Evolutionary conservation across 2,797 vertebrate genomes (phyloP), one percentile per base, ranked within the genome.

Genomic region (Enteromius trimaculatus): DNA sequence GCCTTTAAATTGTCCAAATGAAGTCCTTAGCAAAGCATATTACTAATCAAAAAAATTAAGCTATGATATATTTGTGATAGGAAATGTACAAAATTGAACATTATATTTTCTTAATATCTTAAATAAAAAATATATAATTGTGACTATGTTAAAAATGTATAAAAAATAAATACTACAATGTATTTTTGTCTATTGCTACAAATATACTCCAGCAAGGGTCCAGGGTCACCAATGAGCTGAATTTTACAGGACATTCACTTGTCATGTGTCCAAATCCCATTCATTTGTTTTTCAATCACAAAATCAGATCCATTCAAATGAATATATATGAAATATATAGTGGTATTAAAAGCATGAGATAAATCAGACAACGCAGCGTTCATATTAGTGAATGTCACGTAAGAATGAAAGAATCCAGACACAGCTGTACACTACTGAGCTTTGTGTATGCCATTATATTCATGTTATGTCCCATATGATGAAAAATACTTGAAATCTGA

Each of bases 371-470:
- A 21, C 47, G 21, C 70, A 51, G 29, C 70, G 51, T 51, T 51
- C 47, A 37, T 55, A 9, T 58, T 17, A 23, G 49, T 34, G 31
- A 55, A 75, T 34, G 51, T 21, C 19, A 58, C 31, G 21, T 55
- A n/a, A 77, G 75, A 77, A 62, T 47, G 21, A 76, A 51, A 17
- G 72, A 37, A 58, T 76, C 5, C 51, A 76, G 31, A 58, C 51
- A 37, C 0, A 4, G 19, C 51, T 58, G 51, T 17, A 76, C 72
- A 76, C 31, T 9, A 58, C 31, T 58, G 51, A 1, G 1, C 21
- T 58, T 76, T 58, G 51, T 39, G 1, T 55, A 51, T 75, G 11
- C 29, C 13, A 39, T 76, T 76, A 58, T 13, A 76, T 39, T 58
- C 51, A 55, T 58, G 51, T 16, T 39, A 31, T 21, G 10, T 39